phyloP scores from a whole-genome alignment of 2,113 vertebrate species.

The Proteles cristata region DNA sequence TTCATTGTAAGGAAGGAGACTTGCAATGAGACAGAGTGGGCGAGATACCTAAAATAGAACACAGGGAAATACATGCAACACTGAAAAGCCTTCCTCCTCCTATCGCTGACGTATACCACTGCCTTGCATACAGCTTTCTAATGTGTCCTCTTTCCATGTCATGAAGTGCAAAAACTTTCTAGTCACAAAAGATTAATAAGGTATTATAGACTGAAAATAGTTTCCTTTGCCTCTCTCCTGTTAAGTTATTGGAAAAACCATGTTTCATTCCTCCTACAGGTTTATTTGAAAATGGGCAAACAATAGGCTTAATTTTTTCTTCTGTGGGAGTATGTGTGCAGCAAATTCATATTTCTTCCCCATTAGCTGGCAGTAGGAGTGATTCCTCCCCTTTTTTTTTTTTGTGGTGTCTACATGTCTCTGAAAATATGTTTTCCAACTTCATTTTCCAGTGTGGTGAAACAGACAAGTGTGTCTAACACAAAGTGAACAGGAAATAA shows the following conservation, averaged over 20 bases:
- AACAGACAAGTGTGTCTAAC: slow-evolving; percentile 25
- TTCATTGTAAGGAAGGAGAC: not conserved
- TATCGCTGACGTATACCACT: not conserved
- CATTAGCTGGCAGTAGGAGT: not conserved
- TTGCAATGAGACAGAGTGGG: not conserved
- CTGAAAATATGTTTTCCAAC: slow-evolving; percentile 32
- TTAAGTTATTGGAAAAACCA: not conserved
- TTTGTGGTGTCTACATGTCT: not conserved
- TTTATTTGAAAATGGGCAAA: not conserved
- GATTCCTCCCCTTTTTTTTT: not conserved
- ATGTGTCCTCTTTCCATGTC: not conserved
- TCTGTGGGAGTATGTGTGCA: not conserved
- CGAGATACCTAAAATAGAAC: not conserved
- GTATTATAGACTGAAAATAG: not conserved
- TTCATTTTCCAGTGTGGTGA: slow-evolving; percentile 33
- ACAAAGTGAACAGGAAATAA: slow-evolving; percentile 33
- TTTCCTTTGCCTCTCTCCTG: slow-evolving; percentile 28
- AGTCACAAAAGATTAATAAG: not conserved
- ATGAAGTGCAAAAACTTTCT: not conserved
- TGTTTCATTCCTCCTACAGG: not conserved
- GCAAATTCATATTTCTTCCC: not conserved
- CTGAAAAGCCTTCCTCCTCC: not conserved
- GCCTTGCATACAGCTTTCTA: not conserved
- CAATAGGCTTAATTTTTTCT: not conserved
- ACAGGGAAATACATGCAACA: too few species aligned